Percentiles rank a stretch among this genome's conserved stretches.
Evolutionary conservation across 2,113 vertebrate genomes (phyloP).

Genomic region (Phainopepla nitens): DNA sequence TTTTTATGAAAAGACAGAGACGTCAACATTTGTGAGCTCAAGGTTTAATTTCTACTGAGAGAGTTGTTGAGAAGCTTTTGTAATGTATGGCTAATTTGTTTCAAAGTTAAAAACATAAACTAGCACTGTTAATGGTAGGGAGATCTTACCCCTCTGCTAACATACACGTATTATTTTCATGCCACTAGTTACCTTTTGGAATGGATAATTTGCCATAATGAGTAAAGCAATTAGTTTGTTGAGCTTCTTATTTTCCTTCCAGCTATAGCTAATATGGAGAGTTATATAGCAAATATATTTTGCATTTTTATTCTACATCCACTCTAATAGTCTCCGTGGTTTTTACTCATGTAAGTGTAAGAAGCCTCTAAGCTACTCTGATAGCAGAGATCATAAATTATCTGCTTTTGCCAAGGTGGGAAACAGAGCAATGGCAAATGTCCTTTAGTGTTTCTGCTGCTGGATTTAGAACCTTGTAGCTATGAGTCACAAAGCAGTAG

Average conservation of each 20-base stretch:
- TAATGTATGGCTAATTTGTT: neutral
- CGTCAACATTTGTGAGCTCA: neutral
- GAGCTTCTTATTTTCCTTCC: neutral
- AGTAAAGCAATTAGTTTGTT: neutral
- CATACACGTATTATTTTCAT: neutral
- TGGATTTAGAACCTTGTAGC: neutral
- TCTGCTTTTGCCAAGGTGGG: neutral
- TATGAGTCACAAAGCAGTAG: neutral
- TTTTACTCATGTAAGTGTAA: neutral
- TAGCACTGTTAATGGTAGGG: neutral
- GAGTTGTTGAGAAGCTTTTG: neutral
- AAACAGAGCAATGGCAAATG: neutral
- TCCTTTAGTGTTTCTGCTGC: neutral
- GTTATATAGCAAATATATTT: neutral
- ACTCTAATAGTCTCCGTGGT: accelerated
- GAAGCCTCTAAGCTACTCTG: neutral
- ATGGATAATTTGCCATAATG: neutral
- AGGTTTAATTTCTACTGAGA: neutral
- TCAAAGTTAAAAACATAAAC: neutral
- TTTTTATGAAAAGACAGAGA: neutral
- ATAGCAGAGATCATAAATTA: neutral
- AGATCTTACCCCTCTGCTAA: neutral
- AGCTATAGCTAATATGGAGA: neutral
- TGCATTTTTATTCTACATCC: neutral
- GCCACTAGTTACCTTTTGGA: neutral